A percentile compares a stretch with the other conserved stretches of the same genome.
Evolutionary conservation across 2,797 vertebrate genomes (phyloP).

Genomic region (Hoplostethus atlanticus): DNA sequence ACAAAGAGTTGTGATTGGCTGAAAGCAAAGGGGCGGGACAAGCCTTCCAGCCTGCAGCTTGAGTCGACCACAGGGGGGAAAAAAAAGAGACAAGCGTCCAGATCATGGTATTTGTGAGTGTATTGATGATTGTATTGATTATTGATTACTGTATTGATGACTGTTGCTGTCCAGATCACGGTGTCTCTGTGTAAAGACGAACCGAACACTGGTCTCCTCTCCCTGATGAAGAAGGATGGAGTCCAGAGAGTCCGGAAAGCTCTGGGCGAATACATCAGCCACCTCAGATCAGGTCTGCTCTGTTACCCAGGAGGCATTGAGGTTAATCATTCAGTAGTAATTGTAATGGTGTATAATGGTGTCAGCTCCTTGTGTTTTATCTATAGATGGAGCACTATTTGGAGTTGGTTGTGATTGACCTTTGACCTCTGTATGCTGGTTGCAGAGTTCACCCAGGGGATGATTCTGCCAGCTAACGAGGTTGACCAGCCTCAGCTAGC

Average conservation of each 20-base stretch:
- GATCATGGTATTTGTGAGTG: too few species aligned
- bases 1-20: background rate
- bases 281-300: slow-evolving; percentile 89
- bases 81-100: too few species aligned
- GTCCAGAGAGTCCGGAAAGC: slow-evolving; percentile 83
- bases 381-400: too few species aligned
- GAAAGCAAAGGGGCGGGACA: too few species aligned
- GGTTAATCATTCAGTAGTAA: background rate
- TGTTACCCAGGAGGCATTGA: background rate
- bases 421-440: slow-evolving; percentile 18
- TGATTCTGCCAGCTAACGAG: slow-evolving; percentile 91
- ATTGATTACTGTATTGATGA: background rate
- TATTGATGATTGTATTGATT: too few species aligned
- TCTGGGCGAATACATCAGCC: slow-evolving; percentile 88
- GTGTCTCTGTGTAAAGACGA: slow-evolving; percentile 92
- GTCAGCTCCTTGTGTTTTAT: too few species aligned
- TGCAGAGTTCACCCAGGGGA: slow-evolving; percentile 96
- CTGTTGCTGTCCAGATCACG: slow-evolving; percentile 77
- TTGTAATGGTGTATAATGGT: too few species aligned
- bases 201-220: slow-evolving; percentile 88
- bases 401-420: slow-evolving; percentile 6
- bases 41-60: too few species aligned
- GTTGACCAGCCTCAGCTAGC: slow-evolving; percentile 50
- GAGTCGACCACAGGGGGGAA: too few species aligned
- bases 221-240: slow-evolving; percentile 90